A percentile compares a stretch with the other conserved stretches of the same genome.
These are phyloP conservation scores for Aegithalos caudatus DNA, from an alignment of 2,113 vertebrate genomes.

Conservation along the genomic window DNA sequence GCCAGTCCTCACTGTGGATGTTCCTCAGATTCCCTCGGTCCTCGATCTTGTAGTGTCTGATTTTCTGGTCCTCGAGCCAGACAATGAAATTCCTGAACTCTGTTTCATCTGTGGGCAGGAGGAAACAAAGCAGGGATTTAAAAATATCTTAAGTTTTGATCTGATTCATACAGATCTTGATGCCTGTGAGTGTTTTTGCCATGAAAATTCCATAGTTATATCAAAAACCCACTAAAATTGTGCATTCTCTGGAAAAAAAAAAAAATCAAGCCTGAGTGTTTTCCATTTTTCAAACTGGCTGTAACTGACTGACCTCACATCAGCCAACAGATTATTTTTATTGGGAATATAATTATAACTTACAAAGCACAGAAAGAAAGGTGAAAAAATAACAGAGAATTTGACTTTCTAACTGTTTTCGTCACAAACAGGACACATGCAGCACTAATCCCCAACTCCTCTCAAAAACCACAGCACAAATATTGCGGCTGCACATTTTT, in stretches of 20 bases:
- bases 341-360: fast-evolving
- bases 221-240: fast-evolving
- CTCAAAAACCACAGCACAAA: fast-evolving
- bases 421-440: fast-evolving
- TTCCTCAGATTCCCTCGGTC: conserved; percentile 93
- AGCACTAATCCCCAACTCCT: fast-evolving
- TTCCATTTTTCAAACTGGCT: not conserved
- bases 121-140: not conserved
- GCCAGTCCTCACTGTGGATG: conserved; percentile 92
- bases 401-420: not conserved
- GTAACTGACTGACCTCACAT: not conserved
- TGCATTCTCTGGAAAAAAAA: not conserved
- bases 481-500: not conserved
- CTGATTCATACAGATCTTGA: fast-evolving
- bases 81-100: conserved; percentile 97
- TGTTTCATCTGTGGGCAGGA: conserved; percentile 84
- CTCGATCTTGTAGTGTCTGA: conserved; percentile 97
- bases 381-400: not conserved
- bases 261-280: not conserved
- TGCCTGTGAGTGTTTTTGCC: fast-evolving
- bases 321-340: not conserved
- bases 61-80: conserved; percentile 99
- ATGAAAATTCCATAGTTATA: fast-evolving
- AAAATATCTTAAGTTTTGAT: not conserved
- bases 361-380: fast-evolving